Conservation (phyloP, 2,113 vertebrate genomes). For the Periophthalmus modestus region DNA sequence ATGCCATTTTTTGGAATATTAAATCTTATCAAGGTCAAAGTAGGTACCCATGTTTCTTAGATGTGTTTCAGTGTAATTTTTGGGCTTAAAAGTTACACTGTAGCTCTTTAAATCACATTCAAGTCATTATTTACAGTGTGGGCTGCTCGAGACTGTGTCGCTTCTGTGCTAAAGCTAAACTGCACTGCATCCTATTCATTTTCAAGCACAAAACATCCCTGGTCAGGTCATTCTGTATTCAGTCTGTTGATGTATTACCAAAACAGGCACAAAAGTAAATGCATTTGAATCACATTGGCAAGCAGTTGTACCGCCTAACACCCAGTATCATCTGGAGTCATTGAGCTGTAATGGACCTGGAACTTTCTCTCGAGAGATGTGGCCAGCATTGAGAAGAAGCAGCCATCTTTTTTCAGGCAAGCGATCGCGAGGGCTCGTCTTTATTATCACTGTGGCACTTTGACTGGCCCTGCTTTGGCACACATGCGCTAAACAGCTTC, state of each 20-base stretch:
- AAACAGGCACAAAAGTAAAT: not conserved
- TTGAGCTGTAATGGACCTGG: conserved; percentile 3
- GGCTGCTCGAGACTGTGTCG: not conserved
- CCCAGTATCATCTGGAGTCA: conserved; percentile 5
- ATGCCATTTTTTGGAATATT: too few species aligned
- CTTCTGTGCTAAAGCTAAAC: too few species aligned
- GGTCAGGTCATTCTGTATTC: not conserved
- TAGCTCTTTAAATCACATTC: too few species aligned
- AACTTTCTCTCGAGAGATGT: not conserved
- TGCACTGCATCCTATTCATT: not conserved
- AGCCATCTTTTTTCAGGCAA: conserved; percentile 2
- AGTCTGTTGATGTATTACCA: not conserved
- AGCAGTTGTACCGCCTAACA: not conserved
- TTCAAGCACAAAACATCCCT: not conserved
- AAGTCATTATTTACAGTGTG: too few species aligned
- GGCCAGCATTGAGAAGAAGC: conserved; percentile 3
- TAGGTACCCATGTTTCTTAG: too few species aligned
- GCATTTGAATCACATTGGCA: not conserved
- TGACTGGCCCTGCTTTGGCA: conserved; percentile 12
- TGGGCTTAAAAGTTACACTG: too few species aligned
- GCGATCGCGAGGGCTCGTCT: conserved; percentile 3
- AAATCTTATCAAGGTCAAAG: too few species aligned
- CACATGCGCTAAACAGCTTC: conserved; percentile 7
- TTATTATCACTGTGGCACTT: conserved; percentile 16
- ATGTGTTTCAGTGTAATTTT: too few species aligned